Base-by-base conservation (phyloP, 2,888 invertebrate species). In the Diogma glabrata region DNA sequence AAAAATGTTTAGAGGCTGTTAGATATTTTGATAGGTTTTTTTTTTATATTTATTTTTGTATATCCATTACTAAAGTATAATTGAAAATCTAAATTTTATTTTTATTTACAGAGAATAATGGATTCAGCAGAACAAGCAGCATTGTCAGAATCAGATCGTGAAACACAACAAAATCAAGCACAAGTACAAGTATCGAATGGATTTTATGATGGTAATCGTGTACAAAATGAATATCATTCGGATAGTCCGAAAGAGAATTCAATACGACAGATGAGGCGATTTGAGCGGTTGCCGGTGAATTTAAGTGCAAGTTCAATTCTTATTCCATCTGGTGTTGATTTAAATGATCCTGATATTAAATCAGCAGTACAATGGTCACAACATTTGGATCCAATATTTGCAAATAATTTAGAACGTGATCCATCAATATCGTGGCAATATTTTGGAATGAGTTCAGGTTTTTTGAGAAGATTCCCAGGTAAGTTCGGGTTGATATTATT, bases 351-450 rank as follows among this genome's bases (percentile, higher is more conserved):
- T 12, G 87, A 89, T 59, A 86, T 96, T 16, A 77, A 89, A 61
- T 84, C 88, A 64, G 89, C 92, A 51, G 88, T 97, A 58, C 84
- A 87, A 61, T 99, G 97, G 97, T 94, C 95, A 50, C 85, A 89
- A 59, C 86, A 87, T 64, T 75, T 99, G 65, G 92, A 96, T 69
- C 82, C 85, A 17, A 75, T 87, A 55, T 96, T 95, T 71, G 81
- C 82, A 59, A 86, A 86, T 65, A 96, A 96, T 74, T 87, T 88
- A 66, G 85, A 89, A 64, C 81, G 82, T 57, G 92, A 95, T 71
- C 88, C 92, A 1, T 84, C 88, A 2, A 75, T 95, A 38, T 89
- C 91, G n/a, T 99, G 96, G 93, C 99, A 99, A 73, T 95, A 94
- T 73, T 99, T 93, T 72, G 95, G 97, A 49, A 93, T 94, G 51